phyloP scores from a whole-genome alignment of 2,888 invertebrate species.

The Lithosia quadra region DNA sequence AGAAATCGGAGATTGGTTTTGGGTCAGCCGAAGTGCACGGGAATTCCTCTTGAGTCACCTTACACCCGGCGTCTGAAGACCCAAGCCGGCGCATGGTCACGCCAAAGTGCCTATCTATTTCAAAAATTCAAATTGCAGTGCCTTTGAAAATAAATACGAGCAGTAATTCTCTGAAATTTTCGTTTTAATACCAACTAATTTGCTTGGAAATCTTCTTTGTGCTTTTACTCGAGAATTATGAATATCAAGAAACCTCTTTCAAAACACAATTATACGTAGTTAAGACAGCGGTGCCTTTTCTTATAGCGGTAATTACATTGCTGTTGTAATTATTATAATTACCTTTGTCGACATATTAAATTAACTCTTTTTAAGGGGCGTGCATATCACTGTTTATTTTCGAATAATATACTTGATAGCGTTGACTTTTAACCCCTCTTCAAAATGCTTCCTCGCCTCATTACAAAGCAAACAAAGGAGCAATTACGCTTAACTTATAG shows the following conservation, averaged over 20 bases:
- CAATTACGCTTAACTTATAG: conserved; percentile 13
- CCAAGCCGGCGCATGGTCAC: too few relatives aligned
- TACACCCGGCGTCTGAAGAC: too few relatives aligned
- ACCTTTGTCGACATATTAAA: conserved; percentile 79
- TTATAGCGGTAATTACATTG: conserved; percentile 78
- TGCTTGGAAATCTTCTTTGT: conserved; percentile 54
- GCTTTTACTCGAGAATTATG: conserved; percentile 67
- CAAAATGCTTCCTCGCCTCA: not conserved
- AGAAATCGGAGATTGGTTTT: too few relatives aligned
- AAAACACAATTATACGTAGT: conserved; percentile 79
- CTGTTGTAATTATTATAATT: conserved; percentile 83
- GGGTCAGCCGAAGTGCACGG: too few relatives aligned
- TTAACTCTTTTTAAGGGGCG: conserved; percentile 70
- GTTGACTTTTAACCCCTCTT: not conserved
- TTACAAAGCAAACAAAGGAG: not conserved
- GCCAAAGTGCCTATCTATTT: conserved; percentile 26
- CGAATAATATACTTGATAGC: not conserved
- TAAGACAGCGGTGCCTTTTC: conserved; percentile 72
- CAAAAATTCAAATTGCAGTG: conserved; percentile 36
- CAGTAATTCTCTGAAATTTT: conserved; percentile 45
- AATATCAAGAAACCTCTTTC: conserved; percentile 74
- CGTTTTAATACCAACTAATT: conserved; percentile 42
- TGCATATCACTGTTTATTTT: conserved; percentile 24
- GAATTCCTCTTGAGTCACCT: too few relatives aligned
- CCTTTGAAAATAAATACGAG: conserved; percentile 32